Evolutionary conservation across 2,888 invertebrate genomes (phyloP), one percentile per base, ranked within the genome.

Genomic region (Halictus quadricinctus): DNA sequence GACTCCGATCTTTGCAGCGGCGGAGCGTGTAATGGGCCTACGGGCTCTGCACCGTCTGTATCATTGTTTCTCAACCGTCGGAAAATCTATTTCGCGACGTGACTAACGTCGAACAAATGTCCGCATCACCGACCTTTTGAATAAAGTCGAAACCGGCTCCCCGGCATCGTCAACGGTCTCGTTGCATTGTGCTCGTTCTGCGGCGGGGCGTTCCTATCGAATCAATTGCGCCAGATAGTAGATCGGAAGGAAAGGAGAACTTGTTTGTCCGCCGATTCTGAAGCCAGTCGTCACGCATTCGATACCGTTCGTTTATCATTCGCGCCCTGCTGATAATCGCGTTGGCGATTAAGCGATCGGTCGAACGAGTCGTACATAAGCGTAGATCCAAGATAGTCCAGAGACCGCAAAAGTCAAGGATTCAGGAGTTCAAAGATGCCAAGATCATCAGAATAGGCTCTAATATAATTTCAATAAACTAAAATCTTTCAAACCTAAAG

Each of bases 1-100:
- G 77, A 85, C 72, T 73, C 72, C n/a, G 80, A 83, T 85, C 80
- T 87, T 79, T 76, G 60, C 76, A 41, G 74, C 72, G 48, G 54
- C 72, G 58, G 69, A 66, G 48, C 73, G 72, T 80, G 80, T 72
- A 80, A 80, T 72, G 21, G n/a, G 18, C 21, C 69, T 41, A 41
- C 21, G 69, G 41, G 21, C 69, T 41, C 41, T 41, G 10, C 69
- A 7, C 41, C 41, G 69, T 41, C 41, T 25, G 41, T 36, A 29
- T 58, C 43, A 58, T 84, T 70, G 73, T 76, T 70, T 18, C 66
- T 54, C 15, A 25, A n/a, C 21, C n/a, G 29, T n/a, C 18, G 4
- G n/a, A 13, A 72, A 72, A 60, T 79, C 29, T 75, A 50, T 72
- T 64, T 60, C 29, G 50, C 41, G 41, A 48, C 64, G 41, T 60